These are phyloP conservation scores for Ceyx melanurus DNA, from an alignment of 2,113 vertebrate species.

Conservation along the genomic window DNA sequence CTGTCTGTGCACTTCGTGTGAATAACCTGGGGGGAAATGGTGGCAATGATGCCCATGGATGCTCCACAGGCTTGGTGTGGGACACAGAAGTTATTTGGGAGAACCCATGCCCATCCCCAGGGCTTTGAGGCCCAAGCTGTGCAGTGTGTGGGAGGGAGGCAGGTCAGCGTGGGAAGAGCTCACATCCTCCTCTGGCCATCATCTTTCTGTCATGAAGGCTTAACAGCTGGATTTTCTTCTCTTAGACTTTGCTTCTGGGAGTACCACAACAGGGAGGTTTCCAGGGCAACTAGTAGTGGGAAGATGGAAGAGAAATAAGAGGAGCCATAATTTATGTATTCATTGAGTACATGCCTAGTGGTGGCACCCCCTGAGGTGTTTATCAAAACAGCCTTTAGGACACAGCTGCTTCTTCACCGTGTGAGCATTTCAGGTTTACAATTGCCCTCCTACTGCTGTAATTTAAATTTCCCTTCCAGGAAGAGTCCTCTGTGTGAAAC, in stretches of 20 bases:
- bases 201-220: not conserved
- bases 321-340: not conserved
- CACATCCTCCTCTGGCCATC: accelerated
- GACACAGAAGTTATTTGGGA: accelerated
- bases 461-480: not conserved
- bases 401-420: accelerated
- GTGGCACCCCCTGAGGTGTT: not conserved
- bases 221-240: not conserved
- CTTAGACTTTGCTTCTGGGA: not conserved
- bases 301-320: not conserved
- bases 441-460: not conserved
- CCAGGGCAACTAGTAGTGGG: not conserved
- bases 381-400: not conserved
- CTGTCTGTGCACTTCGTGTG: not conserved
- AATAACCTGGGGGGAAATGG: not conserved
- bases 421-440: not conserved
- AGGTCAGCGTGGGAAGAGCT: not conserved
- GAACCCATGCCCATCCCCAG: not conserved
- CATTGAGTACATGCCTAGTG: not conserved
- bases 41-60: not conserved
- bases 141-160: not conserved
- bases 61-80: accelerated
- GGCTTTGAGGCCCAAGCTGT: accelerated
- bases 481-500: not conserved
- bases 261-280: accelerated